Base-by-base conservation (phyloP, 2,888 invertebrate species). In the Eupelmus urozonus region DNA sequence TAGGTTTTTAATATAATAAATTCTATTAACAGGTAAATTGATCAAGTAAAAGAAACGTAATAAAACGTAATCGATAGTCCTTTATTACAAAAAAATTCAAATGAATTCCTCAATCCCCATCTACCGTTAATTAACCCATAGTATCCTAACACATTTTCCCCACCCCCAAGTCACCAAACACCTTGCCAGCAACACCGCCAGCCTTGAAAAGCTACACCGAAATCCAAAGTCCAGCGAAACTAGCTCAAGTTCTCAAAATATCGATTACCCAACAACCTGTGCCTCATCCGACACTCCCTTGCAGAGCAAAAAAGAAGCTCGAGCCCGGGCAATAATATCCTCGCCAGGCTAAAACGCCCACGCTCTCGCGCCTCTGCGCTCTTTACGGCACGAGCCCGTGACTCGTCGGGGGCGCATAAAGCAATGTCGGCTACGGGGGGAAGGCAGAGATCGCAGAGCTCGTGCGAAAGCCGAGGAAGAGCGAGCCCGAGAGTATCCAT, bases 321-420 rank as follows among this genome's bases (percentile, higher is more conserved):
- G 9, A 25, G 25, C n/a, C n/a, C n/a, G n/a, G 25, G 76, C 82
- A 84, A 83, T 85, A 85, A 85, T 85, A 85, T 85, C 82, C n/a
- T n/a, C n/a, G n/a, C n/a, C n/a, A 34, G 5, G 3, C 34, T 34
- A 45, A 45, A 45, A 45, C 3, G 11, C 25, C 34, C 13, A 23
- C 80, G 81, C 80, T 80, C 81, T 80, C 81, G 81, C 81, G 79
- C 75, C 78, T 79, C 70, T 74, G 55, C 63, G 72, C 62, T 81
- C 83, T 84, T 83, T 84, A 84, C 85, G 82, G 82, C 83, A 82
- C 83, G 82, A 81, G 65, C 84, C 83, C 84, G 85, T 86, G 85
- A 57, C 49, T 76, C 84, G 84, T 85, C 82, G 82, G 79, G 67
- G 82, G 84, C 82, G 84, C 86, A 87, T 87, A 88, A 88, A 88